A percentile compares a stretch with the other conserved stretches of the same genome.
These are phyloP conservation scores for Haliclona indistincta DNA, from an alignment of 37 sponge, comb jelly and placozoan species.

Conservation along the genomic window DNA sequence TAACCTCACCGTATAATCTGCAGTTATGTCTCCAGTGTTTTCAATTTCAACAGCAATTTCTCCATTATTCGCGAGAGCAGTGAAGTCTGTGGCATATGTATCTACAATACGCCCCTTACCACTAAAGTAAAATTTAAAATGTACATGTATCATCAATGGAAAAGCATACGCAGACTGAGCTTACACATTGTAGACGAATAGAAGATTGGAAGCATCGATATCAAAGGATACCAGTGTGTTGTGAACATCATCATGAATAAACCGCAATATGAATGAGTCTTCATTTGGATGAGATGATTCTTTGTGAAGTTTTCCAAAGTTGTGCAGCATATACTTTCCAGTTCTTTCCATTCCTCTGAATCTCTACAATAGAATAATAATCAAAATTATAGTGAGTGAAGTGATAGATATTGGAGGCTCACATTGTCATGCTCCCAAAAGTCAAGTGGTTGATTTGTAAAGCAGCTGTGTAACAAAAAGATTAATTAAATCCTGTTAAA, in stretches of 20 bases:
- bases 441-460: conserved; percentile 65
- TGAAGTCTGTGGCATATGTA: conserved; percentile 37
- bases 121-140: not conserved
- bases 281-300: conserved; percentile 47
- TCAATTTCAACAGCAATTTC: conserved; percentile 54
- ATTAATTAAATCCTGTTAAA: not conserved
- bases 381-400: not conserved
- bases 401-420: conserved; percentile 5
- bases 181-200: conserved; percentile 63
- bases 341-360: conserved; percentile 19
- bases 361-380: conserved; percentile 22
- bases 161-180: not conserved
- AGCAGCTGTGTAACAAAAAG: conserved; percentile 41
- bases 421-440: conserved; percentile 64
- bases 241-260: conserved; percentile 58
- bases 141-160: conserved; percentile 7
- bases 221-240: conserved; percentile 70
- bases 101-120: conserved; percentile 66
- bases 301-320: conserved; percentile 63
- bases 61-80: conserved; percentile 31
- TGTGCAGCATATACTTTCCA: conserved; percentile 58
- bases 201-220: conserved; percentile 65
- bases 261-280: conserved; percentile 55
- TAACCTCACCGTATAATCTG: conserved; percentile 51
- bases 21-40: conserved; percentile 69